phyloP scores from a whole-genome alignment of 2,888 invertebrate species.

The Agriopis marginaria region DNA sequence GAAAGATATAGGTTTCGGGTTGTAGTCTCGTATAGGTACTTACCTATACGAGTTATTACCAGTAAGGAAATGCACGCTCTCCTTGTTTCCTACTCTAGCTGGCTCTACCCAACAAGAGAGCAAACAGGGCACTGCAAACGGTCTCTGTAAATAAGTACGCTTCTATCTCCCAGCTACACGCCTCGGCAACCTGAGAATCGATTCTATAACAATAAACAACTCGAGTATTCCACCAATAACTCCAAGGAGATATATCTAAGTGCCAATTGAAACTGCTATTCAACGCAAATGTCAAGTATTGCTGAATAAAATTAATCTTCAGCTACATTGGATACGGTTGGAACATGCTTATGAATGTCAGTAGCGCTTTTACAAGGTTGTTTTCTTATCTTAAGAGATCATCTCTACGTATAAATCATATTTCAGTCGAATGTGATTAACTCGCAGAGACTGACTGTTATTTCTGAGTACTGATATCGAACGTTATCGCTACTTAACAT shows the following conservation, averaged over 20 bases:
- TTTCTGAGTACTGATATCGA: slow-evolving; percentile 45
- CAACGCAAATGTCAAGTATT: slow-evolving; percentile 26
- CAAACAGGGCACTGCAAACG: slow-evolving; percentile 72
- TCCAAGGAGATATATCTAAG: slow-evolving; percentile 20
- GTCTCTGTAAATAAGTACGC: slow-evolving; percentile 70
- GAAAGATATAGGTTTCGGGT: slow-evolving; percentile 10
- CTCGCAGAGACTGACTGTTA: slow-evolving; percentile 56
- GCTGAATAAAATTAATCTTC: slow-evolving; percentile 23
- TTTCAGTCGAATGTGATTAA: slow-evolving; percentile 56
- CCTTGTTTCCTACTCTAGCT: slow-evolving; percentile 40
- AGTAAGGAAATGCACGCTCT: slow-evolving; percentile 54
- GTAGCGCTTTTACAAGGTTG: slow-evolving; percentile 29
- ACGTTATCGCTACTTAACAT: slow-evolving; percentile 53
- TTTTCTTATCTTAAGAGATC: slow-evolving; percentile 45
- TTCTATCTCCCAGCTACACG: slow-evolving; percentile 55
- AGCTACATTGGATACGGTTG: slow-evolving; percentile 20
- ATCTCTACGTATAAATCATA: slow-evolving; percentile 52
- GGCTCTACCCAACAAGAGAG: slow-evolving; percentile 60
- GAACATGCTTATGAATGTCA: slow-evolving; percentile 15
- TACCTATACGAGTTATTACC: slow-evolving; percentile 33
- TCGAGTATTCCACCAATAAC: slow-evolving; percentile 29
- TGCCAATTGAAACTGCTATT: slow-evolving; percentile 15
- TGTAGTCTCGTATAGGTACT: slow-evolving; percentile 24
- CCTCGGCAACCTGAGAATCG: slow-evolving; percentile 32
- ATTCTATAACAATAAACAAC: slow-evolving; percentile 40